phyloP scores from a whole-genome alignment of 2,113 vertebrate species.

The Sinocyclocheilus anshuiensis region DNA sequence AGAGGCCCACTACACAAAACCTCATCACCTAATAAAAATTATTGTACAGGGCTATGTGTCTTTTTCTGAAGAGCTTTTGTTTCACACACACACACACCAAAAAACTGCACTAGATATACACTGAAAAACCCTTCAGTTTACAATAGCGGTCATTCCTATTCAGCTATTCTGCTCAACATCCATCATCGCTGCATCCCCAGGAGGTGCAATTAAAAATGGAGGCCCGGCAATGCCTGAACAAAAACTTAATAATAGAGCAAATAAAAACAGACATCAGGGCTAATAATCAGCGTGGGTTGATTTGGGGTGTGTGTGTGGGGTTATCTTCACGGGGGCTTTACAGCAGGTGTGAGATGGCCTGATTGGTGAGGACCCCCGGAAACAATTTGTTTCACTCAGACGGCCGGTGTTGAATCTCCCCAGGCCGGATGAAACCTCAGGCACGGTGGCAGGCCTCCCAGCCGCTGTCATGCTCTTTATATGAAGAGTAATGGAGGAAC shows the following conservation, averaged over 20 bases:
- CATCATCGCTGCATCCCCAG: constrained; percentile 26
- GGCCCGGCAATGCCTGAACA: constrained; percentile 19
- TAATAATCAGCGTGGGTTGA: constrained; percentile 24
- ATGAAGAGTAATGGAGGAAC: constrained; percentile 63
- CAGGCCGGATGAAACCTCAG: constrained; percentile 3
- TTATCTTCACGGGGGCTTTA: constrained; percentile 1
- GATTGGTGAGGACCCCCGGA: constrained; percentile 25
- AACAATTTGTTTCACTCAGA: constrained; percentile 27
- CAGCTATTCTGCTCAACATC: constrained; percentile 16
- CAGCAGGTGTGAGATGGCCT: constrained; percentile 2
- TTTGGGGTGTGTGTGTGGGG: constrained; percentile 5
- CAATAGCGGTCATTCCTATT: background rate
- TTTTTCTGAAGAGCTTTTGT: background rate
- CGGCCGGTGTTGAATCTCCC: constrained; percentile 7
- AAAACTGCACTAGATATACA: background rate
- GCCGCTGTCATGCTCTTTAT: constrained; percentile 58
- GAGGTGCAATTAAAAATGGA: constrained; percentile 40
- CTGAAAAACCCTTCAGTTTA: constrained; percentile 1
- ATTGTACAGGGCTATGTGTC: background rate
- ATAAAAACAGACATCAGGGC: constrained; percentile 48
- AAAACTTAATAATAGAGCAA: constrained; percentile 39
- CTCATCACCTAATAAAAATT: background rate
- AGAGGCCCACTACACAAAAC: constrained; percentile 15
- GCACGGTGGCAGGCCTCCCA: constrained; percentile 1
- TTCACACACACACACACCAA: no score